Base-by-base conservation (phyloP, 2,888 invertebrate species). In the Drosophila barbarae region DNA sequence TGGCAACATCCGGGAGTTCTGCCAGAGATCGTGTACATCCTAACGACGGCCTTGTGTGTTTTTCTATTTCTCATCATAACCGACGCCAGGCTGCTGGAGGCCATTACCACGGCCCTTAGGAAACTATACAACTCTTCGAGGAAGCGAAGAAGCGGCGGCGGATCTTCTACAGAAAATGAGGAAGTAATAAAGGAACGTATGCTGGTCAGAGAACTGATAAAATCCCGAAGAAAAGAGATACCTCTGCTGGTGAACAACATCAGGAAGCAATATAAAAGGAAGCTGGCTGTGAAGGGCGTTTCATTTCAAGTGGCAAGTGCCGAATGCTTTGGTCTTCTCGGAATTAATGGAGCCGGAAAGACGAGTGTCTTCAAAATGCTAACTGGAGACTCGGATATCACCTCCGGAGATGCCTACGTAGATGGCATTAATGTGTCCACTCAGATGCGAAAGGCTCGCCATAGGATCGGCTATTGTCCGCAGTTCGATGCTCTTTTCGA, bases 341-440 rank as follows among this genome's bases (percentile, higher is more conserved):
- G 96, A 0, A 93, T 95, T 0, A 95, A 96, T 86, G 95, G 96
- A 5, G 95, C 95, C 1, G 96, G 95, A 0, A 96, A 96, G 88
- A 95, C 95, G 0, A 93, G 93, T 1, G 96, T 96, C 0, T 97
- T 97, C 87, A 94, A 94, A 89, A 95, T 96, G 94, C 90, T 96
- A 69, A 96, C 96, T 56, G 96, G 96, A 0, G 95, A 95, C 84
- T 93, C 93, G 74, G 87, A 88, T 5, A 91, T 94, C 12, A 92
- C 93, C 0, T 90, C 91, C 39, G 95, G 95, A 0, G 92, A 93
- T 57, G 94, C 93, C 1, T 94, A 90, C 88, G 91, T 95, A 12
- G 89, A 91, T 66, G 92, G 92, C 6, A 74, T 90, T 42, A 91
- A 90, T 2, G 89, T 91, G 9, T 88, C 90, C 74, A 90, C 73